phyloP scores from a whole-genome alignment of 2,888 invertebrate genomes.

The Hybos culiciformis region DNA sequence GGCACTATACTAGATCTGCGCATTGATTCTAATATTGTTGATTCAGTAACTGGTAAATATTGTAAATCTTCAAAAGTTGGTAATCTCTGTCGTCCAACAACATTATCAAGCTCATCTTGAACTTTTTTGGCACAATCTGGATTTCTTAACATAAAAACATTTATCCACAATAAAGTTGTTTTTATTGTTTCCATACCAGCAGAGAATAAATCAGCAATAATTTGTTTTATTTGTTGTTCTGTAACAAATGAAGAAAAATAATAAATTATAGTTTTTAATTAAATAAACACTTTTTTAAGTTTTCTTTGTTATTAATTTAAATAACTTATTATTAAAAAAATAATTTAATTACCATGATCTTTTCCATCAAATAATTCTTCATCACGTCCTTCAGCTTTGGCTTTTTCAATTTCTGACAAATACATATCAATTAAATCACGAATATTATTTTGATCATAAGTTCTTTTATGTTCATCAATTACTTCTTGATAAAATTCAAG shows the following conservation, averaged over 20 bases:
- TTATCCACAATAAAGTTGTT: constrained; percentile 75
- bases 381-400: constrained; percentile 60
- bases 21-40: constrained; percentile 74
- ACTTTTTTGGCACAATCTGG: constrained; percentile 68
- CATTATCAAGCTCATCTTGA: constrained; percentile 73
- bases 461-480: constrained; percentile 65
- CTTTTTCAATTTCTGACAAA: constrained; percentile 69
- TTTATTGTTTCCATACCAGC: constrained; percentile 92
- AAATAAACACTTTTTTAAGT: no score
- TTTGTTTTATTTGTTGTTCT: constrained; percentile 85
- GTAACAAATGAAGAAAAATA: no score
- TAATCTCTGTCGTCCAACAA: constrained; percentile 63
- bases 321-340: constrained; percentile 2
- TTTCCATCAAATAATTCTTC: constrained; percentile 68
- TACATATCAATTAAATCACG: constrained; percentile 80
- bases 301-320: neutral
- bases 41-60: constrained; percentile 70
- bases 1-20: constrained; percentile 82
- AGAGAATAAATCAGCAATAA: constrained; percentile 79
- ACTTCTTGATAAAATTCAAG: constrained; percentile 69
- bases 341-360: constrained; percentile 56
- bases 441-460: constrained; percentile 59
- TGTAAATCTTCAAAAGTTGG: constrained; percentile 70
- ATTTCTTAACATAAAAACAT: constrained; percentile 75
- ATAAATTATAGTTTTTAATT: no score